Percentiles rank a stretch among this genome's conserved stretches.
Conservation (phyloP, 2,113 vertebrate genomes). For the Panthera uncia region DNA sequence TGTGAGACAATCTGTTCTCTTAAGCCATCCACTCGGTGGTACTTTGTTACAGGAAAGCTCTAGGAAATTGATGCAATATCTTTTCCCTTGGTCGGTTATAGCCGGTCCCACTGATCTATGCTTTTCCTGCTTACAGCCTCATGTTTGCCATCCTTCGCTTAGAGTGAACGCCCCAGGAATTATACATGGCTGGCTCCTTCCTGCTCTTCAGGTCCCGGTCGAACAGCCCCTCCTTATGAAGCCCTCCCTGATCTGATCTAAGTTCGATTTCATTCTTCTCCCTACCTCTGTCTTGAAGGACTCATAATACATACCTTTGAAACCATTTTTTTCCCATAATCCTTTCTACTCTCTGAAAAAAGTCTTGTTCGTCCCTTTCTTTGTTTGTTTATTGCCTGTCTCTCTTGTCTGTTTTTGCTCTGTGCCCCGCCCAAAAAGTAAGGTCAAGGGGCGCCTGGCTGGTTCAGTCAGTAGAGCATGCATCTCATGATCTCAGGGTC, state of each 20-base stretch:
- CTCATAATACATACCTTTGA: not conserved
- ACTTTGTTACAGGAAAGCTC: not conserved
- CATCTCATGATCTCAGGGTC: not conserved
- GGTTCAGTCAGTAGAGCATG: not conserved
- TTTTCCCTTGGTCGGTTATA: not conserved
- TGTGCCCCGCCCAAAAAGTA: not conserved
- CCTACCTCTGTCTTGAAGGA: not conserved
- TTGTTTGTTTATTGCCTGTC: not conserved
- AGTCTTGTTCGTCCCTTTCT: not conserved
- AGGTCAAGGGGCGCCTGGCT: not conserved
- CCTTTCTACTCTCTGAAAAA: not conserved
- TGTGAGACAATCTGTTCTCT: not conserved
- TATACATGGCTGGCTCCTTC: not conserved
- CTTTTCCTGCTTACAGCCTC: not conserved
- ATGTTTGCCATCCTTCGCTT: not conserved
- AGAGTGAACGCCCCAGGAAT: not conserved
- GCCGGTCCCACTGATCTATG: too few species aligned
- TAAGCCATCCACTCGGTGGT: not conserved
- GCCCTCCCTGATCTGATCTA: not conserved
- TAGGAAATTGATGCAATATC: not conserved
- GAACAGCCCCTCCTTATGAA: not conserved
- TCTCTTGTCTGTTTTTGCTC: not conserved
- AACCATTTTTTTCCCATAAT: not conserved
- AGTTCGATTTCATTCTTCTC: too few species aligned
- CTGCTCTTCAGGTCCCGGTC: fast-evolving